These are phyloP conservation scores for Trialeurodes vaporariorum DNA, from an alignment of 1,140 invertebrate species.

Conservation along the genomic window DNA sequence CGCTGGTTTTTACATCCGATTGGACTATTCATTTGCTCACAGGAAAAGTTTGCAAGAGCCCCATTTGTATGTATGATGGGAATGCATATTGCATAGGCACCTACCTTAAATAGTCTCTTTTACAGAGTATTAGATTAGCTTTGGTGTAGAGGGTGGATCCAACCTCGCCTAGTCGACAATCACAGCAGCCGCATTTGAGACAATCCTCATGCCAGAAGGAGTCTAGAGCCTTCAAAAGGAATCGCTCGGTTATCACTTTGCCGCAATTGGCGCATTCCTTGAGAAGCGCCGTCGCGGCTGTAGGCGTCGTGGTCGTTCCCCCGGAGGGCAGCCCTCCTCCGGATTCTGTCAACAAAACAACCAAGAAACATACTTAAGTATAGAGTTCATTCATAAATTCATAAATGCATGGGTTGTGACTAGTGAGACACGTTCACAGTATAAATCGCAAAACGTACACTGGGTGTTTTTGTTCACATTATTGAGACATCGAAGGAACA, in stretches of 20 bases:
- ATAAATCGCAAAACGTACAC: too few species aligned
- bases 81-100: too few species aligned
- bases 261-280: conserved; percentile 34
- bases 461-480: too few species aligned
- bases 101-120: conserved; percentile 91
- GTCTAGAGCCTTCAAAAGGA: conserved; percentile 72
- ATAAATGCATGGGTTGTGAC: too few species aligned
- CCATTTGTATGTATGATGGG: too few species aligned
- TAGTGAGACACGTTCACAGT: too few species aligned
- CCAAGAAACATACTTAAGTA: too few species aligned
- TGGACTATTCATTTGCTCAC: too few species aligned
- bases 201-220: conserved; percentile 97
- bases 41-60: too few species aligned
- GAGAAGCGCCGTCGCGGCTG: background rate
- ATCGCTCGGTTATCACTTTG: conserved; percentile 33
- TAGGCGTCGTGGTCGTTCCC: background rate
- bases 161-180: conserved; percentile 93
- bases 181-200: conserved; percentile 93
- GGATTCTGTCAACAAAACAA: background rate
- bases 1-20: too few species aligned
- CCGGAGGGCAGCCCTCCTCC: background rate
- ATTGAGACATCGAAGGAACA: too few species aligned
- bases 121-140: conserved; percentile 94
- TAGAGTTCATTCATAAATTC: too few species aligned
- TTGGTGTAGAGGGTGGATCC: conserved; percentile 92